phyloP scores from a whole-genome alignment of 2,113 vertebrate species.

The Leptobrachium leishanense region DNA sequence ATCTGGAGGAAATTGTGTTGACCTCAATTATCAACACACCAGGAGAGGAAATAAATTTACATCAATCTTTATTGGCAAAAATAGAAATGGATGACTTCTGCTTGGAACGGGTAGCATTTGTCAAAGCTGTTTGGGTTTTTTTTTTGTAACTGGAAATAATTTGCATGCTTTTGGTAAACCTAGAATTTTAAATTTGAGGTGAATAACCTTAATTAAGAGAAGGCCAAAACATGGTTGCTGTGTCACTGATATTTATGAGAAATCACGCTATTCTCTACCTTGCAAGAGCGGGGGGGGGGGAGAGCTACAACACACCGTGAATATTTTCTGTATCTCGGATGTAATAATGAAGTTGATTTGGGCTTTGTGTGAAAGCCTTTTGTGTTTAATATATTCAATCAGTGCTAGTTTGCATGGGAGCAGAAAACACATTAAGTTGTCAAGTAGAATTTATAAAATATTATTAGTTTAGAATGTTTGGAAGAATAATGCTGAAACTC shows the following conservation, averaged over 20 bases:
- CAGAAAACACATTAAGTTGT: constrained; percentile 26
- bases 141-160: constrained; percentile 14
- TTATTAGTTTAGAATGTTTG: neutral
- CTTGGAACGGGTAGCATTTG: neutral
- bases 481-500: neutral
- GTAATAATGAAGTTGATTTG: neutral
- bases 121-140: neutral
- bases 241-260: neutral
- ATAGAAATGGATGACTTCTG: constrained; percentile 11
- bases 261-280: neutral
- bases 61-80: constrained; percentile 48
- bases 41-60: constrained; percentile 42
- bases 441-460: neutral
- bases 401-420: neutral
- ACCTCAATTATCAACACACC: constrained; percentile 40
- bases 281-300: no score
- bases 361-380: constrained; percentile 21
- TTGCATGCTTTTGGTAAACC: constrained; percentile 4
- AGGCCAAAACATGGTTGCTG: neutral
- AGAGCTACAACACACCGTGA: neutral
- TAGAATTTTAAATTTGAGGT: neutral
- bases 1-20: constrained; percentile 31
- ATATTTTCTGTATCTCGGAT: neutral
- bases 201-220: constrained; percentile 14
- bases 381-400: neutral